Evolutionary conservation across 2,113 vertebrate species (phyloP).

Genomic region (Tauraco erythrolophus): DNA sequence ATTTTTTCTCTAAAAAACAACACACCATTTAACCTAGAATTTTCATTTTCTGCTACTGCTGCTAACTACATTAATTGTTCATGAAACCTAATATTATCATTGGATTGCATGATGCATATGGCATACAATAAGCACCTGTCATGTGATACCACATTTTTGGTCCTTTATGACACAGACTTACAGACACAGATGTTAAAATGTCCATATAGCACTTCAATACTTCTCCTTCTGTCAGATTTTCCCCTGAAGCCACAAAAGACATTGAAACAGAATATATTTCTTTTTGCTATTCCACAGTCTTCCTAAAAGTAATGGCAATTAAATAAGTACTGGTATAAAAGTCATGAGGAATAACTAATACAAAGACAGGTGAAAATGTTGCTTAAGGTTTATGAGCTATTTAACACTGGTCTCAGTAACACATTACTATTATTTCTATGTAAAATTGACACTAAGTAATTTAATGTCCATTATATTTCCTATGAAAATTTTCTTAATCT

Average conservation of each 20-base stretch:
- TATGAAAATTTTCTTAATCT: slow-evolving; percentile 6
- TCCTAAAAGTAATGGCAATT: not conserved
- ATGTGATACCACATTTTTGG: not conserved
- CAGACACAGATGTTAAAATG: not conserved
- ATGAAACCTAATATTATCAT: not conserved
- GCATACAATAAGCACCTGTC: not conserved
- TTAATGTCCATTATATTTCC: not conserved
- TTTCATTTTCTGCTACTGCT: not conserved
- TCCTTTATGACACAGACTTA: not conserved
- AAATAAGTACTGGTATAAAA: not conserved
- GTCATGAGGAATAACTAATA: not conserved
- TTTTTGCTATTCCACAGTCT: not conserved
- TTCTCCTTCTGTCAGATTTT: not conserved
- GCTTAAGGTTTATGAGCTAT: slow-evolving; percentile 10
- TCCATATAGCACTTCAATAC: not conserved
- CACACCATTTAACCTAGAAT: not conserved
- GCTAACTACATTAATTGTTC: not conserved
- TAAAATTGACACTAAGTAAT: not conserved
- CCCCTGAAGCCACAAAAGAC: not conserved
- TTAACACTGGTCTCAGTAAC: not conserved
- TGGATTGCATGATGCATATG: not conserved
- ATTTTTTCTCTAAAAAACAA: not conserved
- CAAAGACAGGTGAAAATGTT: not conserved
- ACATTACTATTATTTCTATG: not conserved
- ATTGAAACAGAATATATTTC: not conserved